These are phyloP conservation scores for Protophormia terraenovae DNA, from an alignment of 2,888 invertebrate species.

Conservation along the genomic window DNA sequence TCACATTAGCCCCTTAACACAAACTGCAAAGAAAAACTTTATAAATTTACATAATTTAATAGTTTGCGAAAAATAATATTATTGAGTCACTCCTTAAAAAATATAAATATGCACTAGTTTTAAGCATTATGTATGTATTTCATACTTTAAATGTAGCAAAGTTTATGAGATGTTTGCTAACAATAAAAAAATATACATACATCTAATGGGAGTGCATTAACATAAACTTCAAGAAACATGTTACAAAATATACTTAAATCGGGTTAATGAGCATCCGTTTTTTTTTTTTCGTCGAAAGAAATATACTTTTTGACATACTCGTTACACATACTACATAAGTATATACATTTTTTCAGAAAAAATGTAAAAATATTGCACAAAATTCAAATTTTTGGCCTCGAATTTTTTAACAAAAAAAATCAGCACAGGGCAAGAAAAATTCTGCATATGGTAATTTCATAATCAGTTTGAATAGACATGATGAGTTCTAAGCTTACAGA, in stretches of 20 bases:
- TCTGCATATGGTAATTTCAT: too few species aligned
- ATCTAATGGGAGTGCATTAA: background rate
- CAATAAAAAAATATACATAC: background rate
- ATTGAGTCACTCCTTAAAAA: too few species aligned
- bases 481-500: too few species aligned
- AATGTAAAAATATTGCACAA: background rate
- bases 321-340: background rate
- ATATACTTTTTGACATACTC: background rate
- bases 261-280: constrained; percentile 48
- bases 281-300: background rate
- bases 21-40: background rate
- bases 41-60: background rate
- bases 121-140: background rate
- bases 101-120: too few species aligned
- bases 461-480: too few species aligned
- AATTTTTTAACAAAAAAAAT: too few species aligned
- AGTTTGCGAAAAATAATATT: too few species aligned
- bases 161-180: background rate
- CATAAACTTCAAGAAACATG: constrained; percentile 44
- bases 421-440: too few species aligned
- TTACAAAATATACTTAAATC: constrained; percentile 26
- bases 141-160: background rate
- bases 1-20: constrained; percentile 7
- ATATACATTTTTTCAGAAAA: background rate
- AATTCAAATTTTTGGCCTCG: too few species aligned